Evolutionary conservation across 37 sponge, comb jelly and placozoan species (phyloP), one percentile per base, ranked within the genome.

Genomic region (Hormiphora californensis): DNA sequence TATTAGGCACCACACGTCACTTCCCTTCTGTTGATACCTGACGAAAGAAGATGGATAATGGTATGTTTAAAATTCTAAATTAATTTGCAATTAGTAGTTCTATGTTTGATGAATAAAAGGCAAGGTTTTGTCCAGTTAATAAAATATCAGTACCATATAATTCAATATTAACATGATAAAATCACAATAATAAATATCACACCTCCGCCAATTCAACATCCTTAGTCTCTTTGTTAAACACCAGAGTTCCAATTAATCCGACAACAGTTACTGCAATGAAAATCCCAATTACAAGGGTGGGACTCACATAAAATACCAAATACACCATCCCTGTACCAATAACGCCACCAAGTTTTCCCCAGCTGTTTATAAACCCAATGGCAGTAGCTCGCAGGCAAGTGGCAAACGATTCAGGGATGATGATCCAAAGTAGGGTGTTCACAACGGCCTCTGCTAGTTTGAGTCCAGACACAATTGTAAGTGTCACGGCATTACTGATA

Each of bases 291-390:
- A 35, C 5, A 35, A 30, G 5, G 19, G 31, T 2, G 21, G 68
- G 68, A 19, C 39, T 34, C 31, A 30, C 8, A 39, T 67, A 67
- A 34, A 67, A 67, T 5, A 67, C 5, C 2, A 67, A 19, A 32
- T 35, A 67, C 34, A 67, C 68, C 31, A 35, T 32, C 12, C 68
- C 68, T 35, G 68, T 67, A 36, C 68, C 68, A 4, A 67, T 15
- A 67, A 67, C 39, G 12, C 68, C 68, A 15, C 68, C 68, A 7
- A 67, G 2, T 30, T 67, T 67, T 15, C 38, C 68, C 68, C 35
- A 67, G 34, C 68, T 19, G 68, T 67, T 67, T 35, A 67, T 67
- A 4, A 67, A 30, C 7, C 68, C 68, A 4, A 30, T 34, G 3
- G 68, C 68, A 19, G 68, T 67, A 7, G 68, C 31, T 5, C 68